phyloP scores from a whole-genome alignment of 2,113 vertebrate species.

The Xiphias gladius region DNA sequence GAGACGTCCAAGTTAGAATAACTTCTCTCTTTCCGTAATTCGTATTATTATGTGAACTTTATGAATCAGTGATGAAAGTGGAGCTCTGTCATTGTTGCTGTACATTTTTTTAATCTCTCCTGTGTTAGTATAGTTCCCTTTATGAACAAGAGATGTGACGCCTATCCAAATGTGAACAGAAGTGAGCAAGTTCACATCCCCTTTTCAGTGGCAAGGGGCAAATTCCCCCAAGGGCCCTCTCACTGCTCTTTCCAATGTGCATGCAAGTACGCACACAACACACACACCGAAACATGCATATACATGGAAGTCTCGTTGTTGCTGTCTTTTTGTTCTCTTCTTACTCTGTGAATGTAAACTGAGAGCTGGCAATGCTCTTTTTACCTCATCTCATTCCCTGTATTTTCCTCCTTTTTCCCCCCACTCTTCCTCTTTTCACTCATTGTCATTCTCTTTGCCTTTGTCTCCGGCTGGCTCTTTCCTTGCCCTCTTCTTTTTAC shows the following conservation, averaged over 20 bases:
- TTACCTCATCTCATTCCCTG: constrained; percentile 49
- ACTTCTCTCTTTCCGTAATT: constrained; percentile 29
- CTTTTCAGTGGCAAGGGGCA: constrained; percentile 69
- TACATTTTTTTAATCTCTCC: constrained; percentile 41
- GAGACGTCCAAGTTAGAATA: constrained; percentile 32
- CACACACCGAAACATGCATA: constrained; percentile 5
- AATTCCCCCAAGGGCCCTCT: constrained; percentile 41
- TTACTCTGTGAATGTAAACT: constrained; percentile 31
- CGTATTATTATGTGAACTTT: constrained; percentile 36
- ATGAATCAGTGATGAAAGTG: constrained; percentile 24
- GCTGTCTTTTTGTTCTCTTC: constrained; percentile 49
- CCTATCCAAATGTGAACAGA: constrained; percentile 58
- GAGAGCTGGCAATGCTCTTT: constrained; percentile 45
- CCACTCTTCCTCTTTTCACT: constrained; percentile 56
- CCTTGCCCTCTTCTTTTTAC: constrained; percentile 56
- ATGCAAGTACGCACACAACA: neutral
- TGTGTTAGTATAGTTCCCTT: constrained; percentile 55
- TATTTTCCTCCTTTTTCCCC: constrained; percentile 3
- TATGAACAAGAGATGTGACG: constrained; percentile 42
- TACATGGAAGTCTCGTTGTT: constrained; percentile 54
- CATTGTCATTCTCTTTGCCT: constrained; percentile 62
- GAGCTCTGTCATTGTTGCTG: constrained; percentile 23
- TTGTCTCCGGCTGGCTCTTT: constrained; percentile 59
- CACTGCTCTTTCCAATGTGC: neutral
- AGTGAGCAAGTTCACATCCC: constrained; percentile 80